These are phyloP conservation scores for Ophiodon elongatus DNA, from an alignment of 2,113 vertebrate species.

Conservation along the genomic window DNA sequence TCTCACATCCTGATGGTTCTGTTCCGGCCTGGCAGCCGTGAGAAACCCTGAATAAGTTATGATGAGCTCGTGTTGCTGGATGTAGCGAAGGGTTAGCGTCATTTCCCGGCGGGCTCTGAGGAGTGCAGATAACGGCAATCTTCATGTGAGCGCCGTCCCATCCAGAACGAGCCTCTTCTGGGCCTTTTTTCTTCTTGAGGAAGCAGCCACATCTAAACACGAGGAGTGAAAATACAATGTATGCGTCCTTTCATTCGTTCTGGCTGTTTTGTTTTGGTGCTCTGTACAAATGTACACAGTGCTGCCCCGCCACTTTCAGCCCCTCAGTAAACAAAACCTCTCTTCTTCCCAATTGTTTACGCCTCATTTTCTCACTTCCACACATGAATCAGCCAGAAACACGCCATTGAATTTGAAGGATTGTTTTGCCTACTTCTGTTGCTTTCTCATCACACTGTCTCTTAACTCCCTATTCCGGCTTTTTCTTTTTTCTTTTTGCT, in stretches of 20 bases:
- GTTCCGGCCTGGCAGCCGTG: slow-evolving; percentile 32
- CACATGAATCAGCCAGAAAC: slow-evolving; percentile 17
- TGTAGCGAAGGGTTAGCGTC: slow-evolving; percentile 34
- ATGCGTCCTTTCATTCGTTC: slow-evolving; percentile 64
- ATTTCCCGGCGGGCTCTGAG: slow-evolving; percentile 53
- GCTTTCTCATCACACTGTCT: slow-evolving; percentile 23
- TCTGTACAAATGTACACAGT: slow-evolving; percentile 38
- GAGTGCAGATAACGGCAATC: slow-evolving; percentile 57
- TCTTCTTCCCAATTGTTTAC: slow-evolving; percentile 29
- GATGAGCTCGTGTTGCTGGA: slow-evolving; percentile 48
- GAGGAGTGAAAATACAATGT: slow-evolving; percentile 48
- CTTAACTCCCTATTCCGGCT: slow-evolving; percentile 2
- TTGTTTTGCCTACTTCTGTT: slow-evolving; percentile 24
- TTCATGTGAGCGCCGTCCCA: slow-evolving; percentile 36
- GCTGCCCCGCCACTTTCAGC: slow-evolving; percentile 42
- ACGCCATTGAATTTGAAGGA: slow-evolving; percentile 25
- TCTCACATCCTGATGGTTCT: slow-evolving; percentile 38
- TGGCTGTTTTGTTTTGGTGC: slow-evolving; percentile 56
- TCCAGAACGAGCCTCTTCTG: slow-evolving; percentile 22
- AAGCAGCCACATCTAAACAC: slow-evolving; percentile 53
- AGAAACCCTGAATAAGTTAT: slow-evolving; percentile 42
- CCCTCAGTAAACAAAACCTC: slow-evolving; percentile 42
- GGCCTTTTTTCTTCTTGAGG: slow-evolving; percentile 43
- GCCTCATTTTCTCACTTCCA: slow-evolving; percentile 50
- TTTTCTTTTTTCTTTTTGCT: neutral